Evolutionary conservation across 2,888 invertebrate species (phyloP).

Genomic region (Eupithecia dodoneata): DNA sequence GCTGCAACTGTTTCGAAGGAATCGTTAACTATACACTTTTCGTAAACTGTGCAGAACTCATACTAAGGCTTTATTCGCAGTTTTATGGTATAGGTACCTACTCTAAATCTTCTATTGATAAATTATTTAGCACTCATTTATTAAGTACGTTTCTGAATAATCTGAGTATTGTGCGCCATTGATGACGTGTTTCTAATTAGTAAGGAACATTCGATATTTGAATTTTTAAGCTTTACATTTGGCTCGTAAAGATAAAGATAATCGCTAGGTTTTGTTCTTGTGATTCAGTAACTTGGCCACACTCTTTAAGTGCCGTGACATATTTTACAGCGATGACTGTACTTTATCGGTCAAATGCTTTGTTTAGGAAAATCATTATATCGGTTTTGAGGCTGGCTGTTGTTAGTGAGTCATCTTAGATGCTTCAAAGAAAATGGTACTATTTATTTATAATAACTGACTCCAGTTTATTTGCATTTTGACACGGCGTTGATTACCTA

Average conservation of each 20-base stretch:
- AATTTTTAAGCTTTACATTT: slow-evolving; percentile 54
- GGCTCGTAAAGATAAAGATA: slow-evolving; percentile 76
- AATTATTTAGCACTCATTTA: slow-evolving; percentile 15
- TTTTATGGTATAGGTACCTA: not conserved
- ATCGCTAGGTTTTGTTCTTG: slow-evolving; percentile 51
- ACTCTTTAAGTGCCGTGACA: slow-evolving; percentile 38
- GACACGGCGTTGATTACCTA: not conserved
- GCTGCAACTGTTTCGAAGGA: not conserved
- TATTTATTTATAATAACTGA: not conserved
- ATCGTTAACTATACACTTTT: not conserved
- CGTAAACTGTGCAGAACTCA: not conserved
- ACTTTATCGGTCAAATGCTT: slow-evolving; percentile 38
- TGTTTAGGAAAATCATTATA: slow-evolving; percentile 20
- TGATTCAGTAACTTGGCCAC: slow-evolving; percentile 41
- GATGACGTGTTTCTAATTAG: slow-evolving; percentile 39
- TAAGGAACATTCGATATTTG: slow-evolving; percentile 48
- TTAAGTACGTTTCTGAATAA: not conserved
- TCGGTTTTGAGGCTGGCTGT: slow-evolving; percentile 13
- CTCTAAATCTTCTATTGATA: not conserved
- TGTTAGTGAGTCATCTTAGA: slow-evolving; percentile 9
- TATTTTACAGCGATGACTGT: slow-evolving; percentile 44
- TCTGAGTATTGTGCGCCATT: not conserved
- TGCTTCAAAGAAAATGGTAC: not conserved
- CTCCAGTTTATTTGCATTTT: not conserved
- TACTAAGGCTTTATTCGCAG: not conserved